Conservation (phyloP, 1,140 invertebrate species). For the Watersipora subatra region DNA sequence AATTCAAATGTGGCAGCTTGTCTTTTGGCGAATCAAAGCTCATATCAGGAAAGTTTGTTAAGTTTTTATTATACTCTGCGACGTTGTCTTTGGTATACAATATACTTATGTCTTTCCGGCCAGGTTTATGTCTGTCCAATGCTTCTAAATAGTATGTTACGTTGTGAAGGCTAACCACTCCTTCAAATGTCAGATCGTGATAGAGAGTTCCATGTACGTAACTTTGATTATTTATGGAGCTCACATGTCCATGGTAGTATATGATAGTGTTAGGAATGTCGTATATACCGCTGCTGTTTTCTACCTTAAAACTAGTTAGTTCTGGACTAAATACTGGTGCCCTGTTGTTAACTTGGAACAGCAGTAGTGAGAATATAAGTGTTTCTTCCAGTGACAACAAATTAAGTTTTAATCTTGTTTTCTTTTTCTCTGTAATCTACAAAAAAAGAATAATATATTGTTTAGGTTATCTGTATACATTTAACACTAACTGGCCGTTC, state of each 20-base stretch:
- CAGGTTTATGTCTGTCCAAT: neutral
- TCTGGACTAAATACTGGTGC: neutral
- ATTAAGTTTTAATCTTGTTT: neutral
- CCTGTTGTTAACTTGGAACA: neutral
- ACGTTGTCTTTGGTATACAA: neutral
- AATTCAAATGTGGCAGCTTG: too few relatives aligned
- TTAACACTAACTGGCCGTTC: too few relatives aligned
- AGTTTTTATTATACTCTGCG: neutral
- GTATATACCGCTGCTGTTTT: neutral
- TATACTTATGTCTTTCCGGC: neutral
- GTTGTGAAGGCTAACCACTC: neutral
- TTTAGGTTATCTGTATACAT: too few relatives aligned
- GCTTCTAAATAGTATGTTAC: neutral
- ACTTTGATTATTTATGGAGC: neutral
- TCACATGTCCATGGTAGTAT: neutral
- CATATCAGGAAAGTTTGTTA: too few relatives aligned
- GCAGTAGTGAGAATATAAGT: neutral
- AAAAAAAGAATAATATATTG: too few relatives aligned
- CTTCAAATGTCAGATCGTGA: neutral
- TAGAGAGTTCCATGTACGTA: neutral
- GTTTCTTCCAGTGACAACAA: neutral
- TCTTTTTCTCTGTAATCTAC: neutral
- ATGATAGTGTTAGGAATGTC: neutral
- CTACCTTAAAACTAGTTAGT: neutral
- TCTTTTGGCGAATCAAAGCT: too few relatives aligned